These are phyloP conservation scores for Falcaria lacertinaria DNA, from an alignment of 2,888 invertebrate genomes.

Conservation along the genomic window DNA sequence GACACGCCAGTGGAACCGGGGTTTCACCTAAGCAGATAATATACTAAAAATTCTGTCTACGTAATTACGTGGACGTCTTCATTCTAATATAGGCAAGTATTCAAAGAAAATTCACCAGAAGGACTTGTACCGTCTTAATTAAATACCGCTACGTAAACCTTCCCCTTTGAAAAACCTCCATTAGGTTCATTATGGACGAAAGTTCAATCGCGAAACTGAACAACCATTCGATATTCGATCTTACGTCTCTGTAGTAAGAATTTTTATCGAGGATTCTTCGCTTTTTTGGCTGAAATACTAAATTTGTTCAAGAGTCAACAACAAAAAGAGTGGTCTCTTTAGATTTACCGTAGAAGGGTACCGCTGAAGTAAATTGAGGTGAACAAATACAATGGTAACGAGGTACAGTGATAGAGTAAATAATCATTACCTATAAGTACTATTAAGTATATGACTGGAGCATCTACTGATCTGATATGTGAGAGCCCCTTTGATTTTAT, in stretches of 20 bases:
- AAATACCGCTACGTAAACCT: conserved; percentile 49
- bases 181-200: conserved; percentile 55
- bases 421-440: too few species aligned
- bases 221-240: conserved; percentile 17
- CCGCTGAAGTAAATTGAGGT: conserved; percentile 67
- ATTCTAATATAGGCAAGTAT: conserved; percentile 5
- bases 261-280: background rate
- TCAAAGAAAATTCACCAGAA: conserved; percentile 30
- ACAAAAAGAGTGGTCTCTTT: conserved; percentile 52
- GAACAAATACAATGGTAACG: conserved; percentile 48
- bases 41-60: too few species aligned
- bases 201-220: conserved; percentile 12
- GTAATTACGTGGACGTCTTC: background rate
- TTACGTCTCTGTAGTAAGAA: conserved; percentile 14
- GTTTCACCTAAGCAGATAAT: too few species aligned
- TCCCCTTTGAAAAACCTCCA: conserved; percentile 61
- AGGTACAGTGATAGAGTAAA: conserved; percentile 30
- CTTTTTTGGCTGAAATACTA: conserved; percentile 14
- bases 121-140: conserved; percentile 52
- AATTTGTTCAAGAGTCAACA: conserved; percentile 31
- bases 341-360: conserved; percentile 55
- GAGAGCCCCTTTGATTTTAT: too few species aligned
- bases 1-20: too few species aligned
- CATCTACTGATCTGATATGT: too few species aligned
- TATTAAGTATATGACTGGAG: too few species aligned